A percentile compares a stretch with the other conserved stretches of the same genome.
phyloP scores from a whole-genome alignment of 1,140 invertebrate genomes.

The Drosophila grimshawi region DNA sequence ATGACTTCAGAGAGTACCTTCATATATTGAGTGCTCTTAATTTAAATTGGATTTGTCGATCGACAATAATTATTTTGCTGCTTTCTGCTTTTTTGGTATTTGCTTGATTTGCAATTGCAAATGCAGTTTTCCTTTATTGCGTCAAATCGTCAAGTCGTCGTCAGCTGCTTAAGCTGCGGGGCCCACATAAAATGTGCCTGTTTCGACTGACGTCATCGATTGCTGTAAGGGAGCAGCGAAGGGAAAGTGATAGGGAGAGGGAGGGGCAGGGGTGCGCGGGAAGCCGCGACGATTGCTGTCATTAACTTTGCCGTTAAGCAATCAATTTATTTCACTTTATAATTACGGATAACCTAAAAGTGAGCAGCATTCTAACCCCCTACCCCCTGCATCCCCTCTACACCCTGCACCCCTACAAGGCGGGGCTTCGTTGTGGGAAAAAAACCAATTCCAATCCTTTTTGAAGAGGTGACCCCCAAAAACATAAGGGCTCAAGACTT shows the following conservation, averaged over 20 bases:
- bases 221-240: not conserved
- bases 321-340: slow-evolving; percentile 80
- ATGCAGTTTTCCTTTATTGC: slow-evolving; percentile 21
- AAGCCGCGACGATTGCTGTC: slow-evolving; percentile 49
- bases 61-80: slow-evolving; percentile 1
- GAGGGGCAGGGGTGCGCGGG: not conserved
- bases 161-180: slow-evolving; percentile 36
- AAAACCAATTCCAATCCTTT: slow-evolving; percentile 60
- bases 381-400: not conserved
- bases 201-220: slow-evolving; percentile 42
- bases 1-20: slow-evolving; percentile 40
- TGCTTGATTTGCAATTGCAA: slow-evolving; percentile 40
- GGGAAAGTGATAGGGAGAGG: not conserved
- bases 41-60: slow-evolving; percentile 79
- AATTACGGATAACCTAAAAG: slow-evolving; percentile 69
- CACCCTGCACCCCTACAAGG: not conserved
- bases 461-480: slow-evolving; percentile 29
- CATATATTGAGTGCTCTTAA: slow-evolving; percentile 56
- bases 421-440: slow-evolving; percentile 62
- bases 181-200: slow-evolving; percentile 46
- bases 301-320: slow-evolving; percentile 68
- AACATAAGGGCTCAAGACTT: slow-evolving; percentile 42
- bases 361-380: slow-evolving; percentile 31
- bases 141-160: not conserved
- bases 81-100: slow-evolving; percentile 3